Evolutionary conservation across 2,888 invertebrate species (phyloP).

Genomic region (Sesamia inferens): DNA sequence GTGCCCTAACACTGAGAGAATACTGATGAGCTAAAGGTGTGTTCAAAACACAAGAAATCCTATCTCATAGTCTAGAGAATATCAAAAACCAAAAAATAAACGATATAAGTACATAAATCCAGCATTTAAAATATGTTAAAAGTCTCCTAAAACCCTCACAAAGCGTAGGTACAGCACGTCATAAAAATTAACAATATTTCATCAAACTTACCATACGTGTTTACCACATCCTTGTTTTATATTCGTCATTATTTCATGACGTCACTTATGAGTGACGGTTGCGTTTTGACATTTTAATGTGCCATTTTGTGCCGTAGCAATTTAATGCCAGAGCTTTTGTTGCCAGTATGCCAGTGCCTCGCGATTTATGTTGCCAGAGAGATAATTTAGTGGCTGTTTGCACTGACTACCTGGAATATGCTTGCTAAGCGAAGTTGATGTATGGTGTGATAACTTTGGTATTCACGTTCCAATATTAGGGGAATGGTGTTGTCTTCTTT

Average conservation of each 20-base stretch:
- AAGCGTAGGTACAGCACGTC: slow-evolving; percentile 22
- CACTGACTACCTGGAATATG: slow-evolving; percentile 63
- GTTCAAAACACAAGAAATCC: background rate
- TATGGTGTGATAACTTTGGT: slow-evolving; percentile 44
- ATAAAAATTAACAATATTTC: slow-evolving; percentile 42
- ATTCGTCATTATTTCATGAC: slow-evolving; percentile 63
- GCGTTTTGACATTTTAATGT: slow-evolving; percentile 85
- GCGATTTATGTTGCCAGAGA: slow-evolving; percentile 75
- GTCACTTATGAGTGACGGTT: slow-evolving; percentile 64
- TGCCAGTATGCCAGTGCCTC: slow-evolving; percentile 66
- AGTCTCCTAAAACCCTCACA: slow-evolving; percentile 5
- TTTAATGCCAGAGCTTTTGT: slow-evolving; percentile 82
- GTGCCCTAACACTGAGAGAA: no score
- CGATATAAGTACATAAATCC: background rate
- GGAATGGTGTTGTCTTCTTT: slow-evolving; percentile 31
- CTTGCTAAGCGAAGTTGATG: slow-evolving; percentile 52
- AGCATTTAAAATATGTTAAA: background rate
- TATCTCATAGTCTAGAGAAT: background rate
- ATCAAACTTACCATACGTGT: slow-evolving; percentile 20
- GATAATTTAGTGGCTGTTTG: slow-evolving; percentile 74
- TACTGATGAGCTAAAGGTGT: background rate
- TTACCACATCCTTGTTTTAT: slow-evolving; percentile 55
- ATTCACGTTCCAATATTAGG: slow-evolving; percentile 27
- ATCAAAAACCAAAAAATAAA: background rate
- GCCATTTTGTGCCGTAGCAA: slow-evolving; percentile 75